A percentile compares a stretch with the other conserved stretches of the same genome.
These are phyloP conservation scores for Thamnaconus septentrionalis DNA, from an alignment of 2,113 vertebrate species.

Conservation along the genomic window DNA sequence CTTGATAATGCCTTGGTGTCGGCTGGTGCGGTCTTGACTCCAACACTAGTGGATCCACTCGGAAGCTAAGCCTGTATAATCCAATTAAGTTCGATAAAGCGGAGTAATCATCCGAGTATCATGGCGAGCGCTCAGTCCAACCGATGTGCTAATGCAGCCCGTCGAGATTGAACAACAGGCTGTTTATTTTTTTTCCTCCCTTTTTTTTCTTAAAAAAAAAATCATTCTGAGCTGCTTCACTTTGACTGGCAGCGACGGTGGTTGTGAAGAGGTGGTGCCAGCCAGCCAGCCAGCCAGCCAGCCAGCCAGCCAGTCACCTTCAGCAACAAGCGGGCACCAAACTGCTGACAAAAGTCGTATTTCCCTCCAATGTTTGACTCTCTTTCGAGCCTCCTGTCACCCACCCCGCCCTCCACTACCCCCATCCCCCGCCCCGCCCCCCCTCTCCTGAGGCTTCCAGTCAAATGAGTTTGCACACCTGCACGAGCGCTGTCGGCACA, in stretches of 20 bases:
- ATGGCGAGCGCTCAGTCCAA: conserved; percentile 46
- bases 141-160: conserved; percentile 18
- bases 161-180: conserved; percentile 2
- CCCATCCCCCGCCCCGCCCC: not conserved
- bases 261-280: conserved; percentile 2
- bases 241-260: not conserved
- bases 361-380: conserved; percentile 34
- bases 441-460: conserved; percentile 20
- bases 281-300: conserved; percentile 14
- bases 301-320: not conserved
- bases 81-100: conserved; percentile 67
- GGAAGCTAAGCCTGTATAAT: conserved; percentile 51
- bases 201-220: not conserved
- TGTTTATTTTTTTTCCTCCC: not conserved
- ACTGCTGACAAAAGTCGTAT: conserved; percentile 55
- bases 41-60: conserved; percentile 16
- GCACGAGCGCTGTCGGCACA: conserved; percentile 14
- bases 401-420: no score
- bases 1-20: not conserved
- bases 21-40: no score
- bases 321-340: conserved; percentile 3
- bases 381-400: conserved; percentile 14
- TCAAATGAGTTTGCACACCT: conserved; percentile 28
- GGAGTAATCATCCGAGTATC: conserved; percentile 58
- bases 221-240: no score